Percentiles rank a stretch among this genome's conserved stretches.
These are phyloP conservation scores for Hemitrygon akajei DNA, from an alignment of 2,797 vertebrate genomes.

Conservation along the genomic window DNA sequence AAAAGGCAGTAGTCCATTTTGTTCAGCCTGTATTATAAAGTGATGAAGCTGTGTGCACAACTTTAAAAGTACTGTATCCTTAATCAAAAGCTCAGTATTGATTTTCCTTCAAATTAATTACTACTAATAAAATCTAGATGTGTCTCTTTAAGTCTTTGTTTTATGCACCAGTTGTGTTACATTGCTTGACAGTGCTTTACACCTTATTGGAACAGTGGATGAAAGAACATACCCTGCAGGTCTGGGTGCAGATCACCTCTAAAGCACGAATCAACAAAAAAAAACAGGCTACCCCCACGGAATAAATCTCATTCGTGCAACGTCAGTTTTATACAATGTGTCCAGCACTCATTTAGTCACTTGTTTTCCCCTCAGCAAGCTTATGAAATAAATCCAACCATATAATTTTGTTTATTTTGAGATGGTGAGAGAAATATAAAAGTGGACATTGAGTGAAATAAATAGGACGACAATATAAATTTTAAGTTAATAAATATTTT, in stretches of 20 bases:
- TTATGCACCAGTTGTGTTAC: slow-evolving; percentile 3
- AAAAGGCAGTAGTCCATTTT: slow-evolving; percentile 23
- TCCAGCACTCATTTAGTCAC: neutral
- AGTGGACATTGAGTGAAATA: slow-evolving; percentile 37
- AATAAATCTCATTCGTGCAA: neutral
- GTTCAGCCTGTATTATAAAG: neutral
- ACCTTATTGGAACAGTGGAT: slow-evolving; percentile 26
- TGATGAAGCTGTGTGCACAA: slow-evolving; percentile 32
- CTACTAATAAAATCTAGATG: slow-evolving; percentile 27
- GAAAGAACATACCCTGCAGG: neutral
- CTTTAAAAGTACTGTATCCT: slow-evolving; percentile 21
- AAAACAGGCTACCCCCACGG: neutral
- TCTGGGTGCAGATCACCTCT: neutral
- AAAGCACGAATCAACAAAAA: neutral
- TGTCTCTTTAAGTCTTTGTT: neutral
- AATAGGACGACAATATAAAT: slow-evolving; percentile 38
- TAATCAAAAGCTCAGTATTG: slow-evolving; percentile 34
- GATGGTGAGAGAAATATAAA: slow-evolving; percentile 38
- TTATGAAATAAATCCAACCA: slow-evolving; percentile 37
- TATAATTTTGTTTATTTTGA: slow-evolving; percentile 38
- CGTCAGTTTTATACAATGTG: slow-evolving; percentile 20
- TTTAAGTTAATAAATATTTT: slow-evolving; percentile 38
- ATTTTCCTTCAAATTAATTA: slow-evolving; percentile 33
- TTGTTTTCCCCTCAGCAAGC: slow-evolving; percentile 32
- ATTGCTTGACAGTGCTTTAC: neutral